Conservation (phyloP, 1,140 invertebrate species). For the Drosophila nebulosa region DNA sequence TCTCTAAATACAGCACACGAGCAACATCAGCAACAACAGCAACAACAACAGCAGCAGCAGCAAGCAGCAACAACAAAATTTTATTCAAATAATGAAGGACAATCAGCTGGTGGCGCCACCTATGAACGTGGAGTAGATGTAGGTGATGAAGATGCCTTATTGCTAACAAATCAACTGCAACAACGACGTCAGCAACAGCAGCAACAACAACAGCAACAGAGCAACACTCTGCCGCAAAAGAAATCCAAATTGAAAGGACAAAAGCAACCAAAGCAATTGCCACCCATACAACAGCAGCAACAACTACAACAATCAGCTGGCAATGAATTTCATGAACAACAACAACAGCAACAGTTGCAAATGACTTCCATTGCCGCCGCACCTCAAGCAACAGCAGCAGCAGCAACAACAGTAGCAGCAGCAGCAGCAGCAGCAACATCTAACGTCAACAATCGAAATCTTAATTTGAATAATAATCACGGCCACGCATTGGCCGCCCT, state of each 20-base stretch:
- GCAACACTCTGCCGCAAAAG: constrained; percentile 70
- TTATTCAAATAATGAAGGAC: constrained; percentile 60
- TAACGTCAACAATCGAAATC: constrained; percentile 20
- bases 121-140: constrained; percentile 75
- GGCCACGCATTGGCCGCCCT: constrained; percentile 61
- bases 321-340: constrained; percentile 29
- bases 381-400: constrained; percentile 34
- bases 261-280: constrained; percentile 75
- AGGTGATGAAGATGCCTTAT: constrained; percentile 68
- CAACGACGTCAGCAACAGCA: constrained; percentile 38
- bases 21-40: constrained; percentile 43
- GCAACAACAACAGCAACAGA: constrained; percentile 35
- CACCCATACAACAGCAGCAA: constrained; percentile 33
- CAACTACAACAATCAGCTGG: constrained; percentile 27
- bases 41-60: constrained; percentile 7
- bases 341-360: constrained; percentile 42
- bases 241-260: constrained; percentile 75
- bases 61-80: constrained; percentile 58
- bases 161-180: constrained; percentile 46
- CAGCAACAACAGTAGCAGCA: constrained; percentile 26
- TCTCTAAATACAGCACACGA: constrained; percentile 73
- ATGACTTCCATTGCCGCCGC: constrained; percentile 72
- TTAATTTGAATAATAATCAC: constrained; percentile 40
- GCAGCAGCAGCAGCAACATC: constrained; percentile 26
- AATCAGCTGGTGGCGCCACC: constrained; percentile 27